Evolutionary conservation across 2,797 vertebrate genomes (phyloP).

Genomic region (Ispidina picta): DNA sequence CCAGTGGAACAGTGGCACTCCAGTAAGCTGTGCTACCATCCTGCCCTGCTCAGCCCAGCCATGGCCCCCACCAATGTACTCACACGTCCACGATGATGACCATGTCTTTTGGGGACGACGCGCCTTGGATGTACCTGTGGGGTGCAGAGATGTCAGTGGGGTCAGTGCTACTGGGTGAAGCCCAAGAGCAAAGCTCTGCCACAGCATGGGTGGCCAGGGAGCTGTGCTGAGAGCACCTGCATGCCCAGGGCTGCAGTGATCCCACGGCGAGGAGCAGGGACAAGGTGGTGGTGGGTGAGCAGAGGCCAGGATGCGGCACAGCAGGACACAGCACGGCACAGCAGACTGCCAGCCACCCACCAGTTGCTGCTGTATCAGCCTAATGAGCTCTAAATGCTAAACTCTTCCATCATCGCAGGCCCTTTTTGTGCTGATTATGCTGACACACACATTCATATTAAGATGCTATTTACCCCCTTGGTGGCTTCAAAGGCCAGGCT

Average conservation of each 20-base stretch:
- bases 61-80: constrained; percentile 70
- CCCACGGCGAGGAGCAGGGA: accelerated
- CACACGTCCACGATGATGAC: constrained; percentile 99
- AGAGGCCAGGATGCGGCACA: accelerated
- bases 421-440: constrained; percentile 56
- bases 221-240: accelerated
- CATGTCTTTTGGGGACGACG: constrained; percentile 99
- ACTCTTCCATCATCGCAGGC: constrained; percentile 51
- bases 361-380: background rate
- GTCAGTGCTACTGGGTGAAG: accelerated
- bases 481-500: constrained; percentile 59
- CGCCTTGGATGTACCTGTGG: constrained; percentile 96
- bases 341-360: background rate
- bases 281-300: accelerated
- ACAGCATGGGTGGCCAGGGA: accelerated
- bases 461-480: constrained; percentile 62
- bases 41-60: background rate
- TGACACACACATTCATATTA: constrained; percentile 68
- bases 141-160: background rate
- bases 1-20: background rate
- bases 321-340: background rate
- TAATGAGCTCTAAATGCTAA: constrained; percentile 70
- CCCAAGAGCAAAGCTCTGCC: background rate
- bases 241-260: background rate
- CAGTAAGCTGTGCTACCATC: accelerated